Evolutionary conservation across 1,140 invertebrate species (phyloP), one percentile per base, ranked within the genome.

Genomic region (Drosophila auraria): DNA sequence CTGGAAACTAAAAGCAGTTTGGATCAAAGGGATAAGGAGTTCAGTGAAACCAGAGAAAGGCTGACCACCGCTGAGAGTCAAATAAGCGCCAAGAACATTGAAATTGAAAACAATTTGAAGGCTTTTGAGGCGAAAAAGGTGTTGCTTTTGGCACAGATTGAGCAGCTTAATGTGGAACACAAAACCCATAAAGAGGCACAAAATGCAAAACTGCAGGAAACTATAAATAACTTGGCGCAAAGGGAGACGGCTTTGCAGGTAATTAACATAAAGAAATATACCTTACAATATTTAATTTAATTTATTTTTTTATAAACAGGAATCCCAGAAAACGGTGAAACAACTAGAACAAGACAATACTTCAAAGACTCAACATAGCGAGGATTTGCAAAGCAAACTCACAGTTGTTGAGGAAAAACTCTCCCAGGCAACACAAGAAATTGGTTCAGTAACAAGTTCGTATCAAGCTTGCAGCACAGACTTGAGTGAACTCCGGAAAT

Each of bases 301-400:
- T 33, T 33, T n/a, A 6, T 27, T 17, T 20, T 38, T 5, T 4
- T 5, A 44, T 40, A 7, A 45, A 11, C 36, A 89, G 83, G 58
- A 78, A 53, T 36, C 61, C 3, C 47, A 60, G 23, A 33, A 51
- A 38, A 36, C 40, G 38, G 17, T 87, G n/a, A 36, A 44, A 14
- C 17, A 53, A 38, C 36, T 89, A 4, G 59, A 40, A 5, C 47
- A 84, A 30, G 69, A 81, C 3, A 62, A 84, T 30, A 23, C 33
- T 6, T 30, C 25, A 30, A 40, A 53, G 30, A 23, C 12, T 8
- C 51, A 78, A 53, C 42, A 33, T 25, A 57, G 25, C 15, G 53
- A 23, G 14, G 64, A 89, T 14, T 61, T 89, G 33, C 63, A 87
- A 59, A 38, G 62, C 33, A 84, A 80, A 44, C 64, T 78, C 3